phyloP scores from a whole-genome alignment of 1,140 invertebrate species.

The Drosophila santomea region DNA sequence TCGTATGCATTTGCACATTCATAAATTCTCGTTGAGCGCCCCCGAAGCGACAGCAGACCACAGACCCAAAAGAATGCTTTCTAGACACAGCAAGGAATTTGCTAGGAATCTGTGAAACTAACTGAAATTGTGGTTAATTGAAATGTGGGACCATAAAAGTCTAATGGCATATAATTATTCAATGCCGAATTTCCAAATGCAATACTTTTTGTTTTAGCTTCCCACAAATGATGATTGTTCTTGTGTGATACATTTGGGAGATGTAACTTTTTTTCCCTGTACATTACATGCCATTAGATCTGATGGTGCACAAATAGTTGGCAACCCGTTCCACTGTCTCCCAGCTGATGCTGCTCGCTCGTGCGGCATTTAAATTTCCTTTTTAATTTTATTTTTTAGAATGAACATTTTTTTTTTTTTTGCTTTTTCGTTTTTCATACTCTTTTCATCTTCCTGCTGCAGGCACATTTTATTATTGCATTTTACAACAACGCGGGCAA shows the following conservation, averaged over 20 bases:
- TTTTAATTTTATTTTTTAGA: conserved; percentile 64
- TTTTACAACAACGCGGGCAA: conserved; percentile 69
- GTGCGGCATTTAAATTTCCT: conserved; percentile 74
- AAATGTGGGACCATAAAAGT: not conserved
- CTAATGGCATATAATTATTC: no score
- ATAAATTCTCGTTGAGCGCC: conserved; percentile 82
- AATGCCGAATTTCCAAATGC: no score
- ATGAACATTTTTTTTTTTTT: not conserved
- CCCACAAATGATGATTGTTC: no score
- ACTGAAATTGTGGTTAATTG: not conserved
- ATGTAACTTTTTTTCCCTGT: not conserved
- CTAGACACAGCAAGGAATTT: conserved; percentile 12
- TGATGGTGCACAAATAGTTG: conserved; percentile 46
- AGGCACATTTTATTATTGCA: conserved; percentile 72
- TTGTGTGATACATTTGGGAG: no score
- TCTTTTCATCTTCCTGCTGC: conserved; percentile 39
- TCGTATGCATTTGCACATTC: conserved; percentile 83
- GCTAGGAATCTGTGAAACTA: not conserved
- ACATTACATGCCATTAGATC: conserved; percentile 41
- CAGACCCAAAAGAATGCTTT: conserved; percentile 59
- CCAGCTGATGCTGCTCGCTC: conserved; percentile 42
- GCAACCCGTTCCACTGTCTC: conserved; percentile 27
- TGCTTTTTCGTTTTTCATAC: conserved; percentile 16
- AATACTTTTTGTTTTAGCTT: no score
- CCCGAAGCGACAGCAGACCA: conserved; percentile 69